These are phyloP conservation scores for Scopus umbretta DNA, from an alignment of 2,113 vertebrate species.

Conservation along the genomic window DNA sequence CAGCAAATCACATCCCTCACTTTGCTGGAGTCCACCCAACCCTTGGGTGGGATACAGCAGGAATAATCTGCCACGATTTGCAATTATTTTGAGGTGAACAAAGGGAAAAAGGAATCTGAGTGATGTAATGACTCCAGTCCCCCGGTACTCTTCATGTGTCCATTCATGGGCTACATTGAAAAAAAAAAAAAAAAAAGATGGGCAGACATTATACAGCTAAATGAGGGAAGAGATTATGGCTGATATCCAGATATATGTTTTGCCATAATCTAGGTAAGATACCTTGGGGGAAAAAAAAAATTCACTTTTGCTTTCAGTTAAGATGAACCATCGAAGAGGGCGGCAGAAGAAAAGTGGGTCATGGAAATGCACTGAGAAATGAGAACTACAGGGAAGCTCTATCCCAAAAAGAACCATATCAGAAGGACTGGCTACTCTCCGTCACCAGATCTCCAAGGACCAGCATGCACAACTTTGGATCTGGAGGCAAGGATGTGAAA, in stretches of 20 bases:
- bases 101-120: background rate
- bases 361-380: background rate
- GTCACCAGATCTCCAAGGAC: background rate
- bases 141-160: background rate
- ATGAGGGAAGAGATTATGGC: background rate
- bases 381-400: background rate
- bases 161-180: background rate
- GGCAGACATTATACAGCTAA: background rate
- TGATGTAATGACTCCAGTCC: no score
- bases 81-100: background rate
- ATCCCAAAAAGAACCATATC: background rate
- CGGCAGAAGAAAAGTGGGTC: background rate
- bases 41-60: background rate
- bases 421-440: background rate
- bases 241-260: background rate
- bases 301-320: background rate
- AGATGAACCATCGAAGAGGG: background rate
- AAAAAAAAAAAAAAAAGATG: background rate
- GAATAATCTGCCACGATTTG: background rate
- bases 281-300: background rate
- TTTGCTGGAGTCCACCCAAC: background rate
- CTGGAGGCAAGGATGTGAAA: background rate
- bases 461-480: rapidly evolving
- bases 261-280: background rate
- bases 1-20: background rate